Conservation (phyloP, 2,797 vertebrate species). For the Helarctos malayanus region DNA sequence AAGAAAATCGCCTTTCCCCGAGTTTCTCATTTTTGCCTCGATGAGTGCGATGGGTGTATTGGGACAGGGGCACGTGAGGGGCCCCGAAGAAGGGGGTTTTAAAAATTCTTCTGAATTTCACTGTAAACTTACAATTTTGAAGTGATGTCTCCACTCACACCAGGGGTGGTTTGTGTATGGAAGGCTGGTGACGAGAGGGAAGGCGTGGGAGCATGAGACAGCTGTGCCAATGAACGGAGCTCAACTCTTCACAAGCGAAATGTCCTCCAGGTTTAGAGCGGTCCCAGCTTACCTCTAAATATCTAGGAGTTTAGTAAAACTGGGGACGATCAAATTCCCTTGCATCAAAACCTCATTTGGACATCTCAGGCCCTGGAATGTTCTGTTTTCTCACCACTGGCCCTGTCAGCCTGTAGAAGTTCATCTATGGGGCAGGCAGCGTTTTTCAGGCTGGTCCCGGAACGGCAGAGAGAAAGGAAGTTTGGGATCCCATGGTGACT, state of each 20-base stretch:
- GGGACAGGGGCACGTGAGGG: background rate
- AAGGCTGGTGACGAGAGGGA: background rate
- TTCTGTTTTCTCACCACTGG: background rate
- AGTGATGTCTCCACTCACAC: background rate
- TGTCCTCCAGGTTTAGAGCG: background rate
- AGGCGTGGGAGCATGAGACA: background rate
- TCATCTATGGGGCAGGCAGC: background rate
- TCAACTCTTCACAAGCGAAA: background rate
- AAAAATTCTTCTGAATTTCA: constrained; percentile 41
- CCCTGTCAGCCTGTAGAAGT: background rate
- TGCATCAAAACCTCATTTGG: background rate
- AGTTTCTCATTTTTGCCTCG: constrained; percentile 38
- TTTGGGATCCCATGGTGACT: background rate
- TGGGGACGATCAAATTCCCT: background rate
- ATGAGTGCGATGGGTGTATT: constrained; percentile 2
- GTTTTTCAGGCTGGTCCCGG: constrained; percentile 16
- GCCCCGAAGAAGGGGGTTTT: background rate
- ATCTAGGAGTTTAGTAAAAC: background rate
- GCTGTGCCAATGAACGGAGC: background rate
- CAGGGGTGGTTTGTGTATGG: background rate
- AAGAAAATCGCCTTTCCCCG: background rate
- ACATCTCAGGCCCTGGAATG: background rate
- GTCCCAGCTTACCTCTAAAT: background rate
- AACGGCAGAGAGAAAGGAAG: constrained; percentile 9
- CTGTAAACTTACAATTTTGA: background rate